Base-by-base conservation (phyloP, 2,113 vertebrate species). In the Ovis canadensis region DNA sequence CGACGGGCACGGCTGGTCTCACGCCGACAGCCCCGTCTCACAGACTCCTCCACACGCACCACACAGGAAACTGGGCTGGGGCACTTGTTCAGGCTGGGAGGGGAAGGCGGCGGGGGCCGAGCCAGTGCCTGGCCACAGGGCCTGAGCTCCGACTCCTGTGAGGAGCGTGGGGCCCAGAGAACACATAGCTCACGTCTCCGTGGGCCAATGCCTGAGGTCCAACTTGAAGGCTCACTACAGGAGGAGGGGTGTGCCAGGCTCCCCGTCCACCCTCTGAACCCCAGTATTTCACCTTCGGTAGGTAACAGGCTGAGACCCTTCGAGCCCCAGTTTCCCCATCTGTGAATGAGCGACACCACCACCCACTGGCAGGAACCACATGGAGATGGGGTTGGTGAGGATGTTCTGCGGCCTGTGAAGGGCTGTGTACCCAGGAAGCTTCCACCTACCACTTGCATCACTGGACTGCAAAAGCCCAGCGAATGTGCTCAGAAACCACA, bases 391-490 rank as follows among this genome's bases (percentile, higher is more conserved):
- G 25, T 43, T 3, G 19, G 12, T 2, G n/a, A 27, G 36, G 1
- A 6, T 0, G 7, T 21, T 25, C 6, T 27, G 21, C 3, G n/a
- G n/a, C 19, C 55, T 10, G 7, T 45, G 93, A 81, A 97, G 90
- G 50, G 97, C 96, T 80, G 71, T 40, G 57, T 78, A 60, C 87
- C 55, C 80, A 81, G 27, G 54, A 94, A 80, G 64, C 82, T 7
- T 40, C 95, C 84, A 93, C 48, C 74, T 88, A 81, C 40, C 16
- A 54, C 89, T 94, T 94, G 16, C 91, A 87, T 96, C 78, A 86
- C 0, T 19, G 97, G 90, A 91, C 94, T 90, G 93, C 96, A 86
- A 78, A 96, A 96, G 96, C 95, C 91, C 78, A 88, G 94, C 43
- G 45, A 93, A 96, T n/a, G 85, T 19, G 80, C 95, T 97, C 96